Evolutionary conservation across 2,888 invertebrate genomes (phyloP).

Genomic region (Dendrolimus pini): DNA sequence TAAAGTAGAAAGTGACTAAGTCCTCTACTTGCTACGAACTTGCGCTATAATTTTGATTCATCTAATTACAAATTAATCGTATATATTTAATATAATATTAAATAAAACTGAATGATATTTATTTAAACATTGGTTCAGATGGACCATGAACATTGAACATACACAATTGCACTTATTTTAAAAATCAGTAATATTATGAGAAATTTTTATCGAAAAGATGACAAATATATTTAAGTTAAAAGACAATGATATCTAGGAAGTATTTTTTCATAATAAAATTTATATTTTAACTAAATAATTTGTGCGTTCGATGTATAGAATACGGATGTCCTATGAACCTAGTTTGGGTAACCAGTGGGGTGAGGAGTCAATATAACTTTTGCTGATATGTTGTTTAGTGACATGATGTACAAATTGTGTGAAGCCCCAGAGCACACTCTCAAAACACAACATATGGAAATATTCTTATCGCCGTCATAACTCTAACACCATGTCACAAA

Average conservation of each 20-base stretch:
- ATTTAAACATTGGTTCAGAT: too few relatives aligned
- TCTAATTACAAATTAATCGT: too few relatives aligned
- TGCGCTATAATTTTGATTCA: too few relatives aligned
- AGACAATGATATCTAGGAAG: constrained; percentile 15
- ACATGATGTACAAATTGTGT: constrained; percentile 65
- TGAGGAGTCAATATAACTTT: constrained; percentile 32
- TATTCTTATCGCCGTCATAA: constrained; percentile 46
- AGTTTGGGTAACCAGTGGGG: constrained; percentile 31
- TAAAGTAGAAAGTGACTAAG: too few relatives aligned
- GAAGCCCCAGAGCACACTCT: constrained; percentile 46
- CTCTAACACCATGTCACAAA: constrained; percentile 69
- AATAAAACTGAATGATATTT: too few relatives aligned
- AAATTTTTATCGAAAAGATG: too few relatives aligned
- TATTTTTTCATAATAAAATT: constrained; percentile 5
- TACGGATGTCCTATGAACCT: constrained; percentile 20
- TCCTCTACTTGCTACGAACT: too few relatives aligned
- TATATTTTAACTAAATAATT: constrained; percentile 19
- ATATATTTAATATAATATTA: too few relatives aligned
- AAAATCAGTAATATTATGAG: too few relatives aligned
- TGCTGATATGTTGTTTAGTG: constrained; percentile 61
- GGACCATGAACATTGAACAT: too few relatives aligned
- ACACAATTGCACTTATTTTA: too few relatives aligned
- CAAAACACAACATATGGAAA: constrained; percentile 50
- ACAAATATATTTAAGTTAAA: too few relatives aligned
- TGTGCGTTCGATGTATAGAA: constrained; percentile 48